A percentile compares a stretch with the other conserved stretches of the same genome.
Evolutionary conservation across 2,797 vertebrate species (phyloP).

Genomic region (Anabacerthia variegaticeps): DNA sequence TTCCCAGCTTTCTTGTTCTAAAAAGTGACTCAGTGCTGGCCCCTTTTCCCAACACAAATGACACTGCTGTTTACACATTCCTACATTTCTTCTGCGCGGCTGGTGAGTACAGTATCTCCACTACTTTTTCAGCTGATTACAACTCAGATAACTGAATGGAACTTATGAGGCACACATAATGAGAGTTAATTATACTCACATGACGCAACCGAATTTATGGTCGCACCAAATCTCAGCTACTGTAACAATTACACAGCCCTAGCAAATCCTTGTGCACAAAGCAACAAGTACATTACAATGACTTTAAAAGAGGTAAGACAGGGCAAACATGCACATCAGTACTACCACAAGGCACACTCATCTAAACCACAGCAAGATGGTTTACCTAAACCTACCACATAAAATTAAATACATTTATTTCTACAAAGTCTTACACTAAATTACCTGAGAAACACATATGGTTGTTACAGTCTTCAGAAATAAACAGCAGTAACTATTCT

Average conservation of each 20-base stretch:
- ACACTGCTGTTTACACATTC: conserved; percentile 21
- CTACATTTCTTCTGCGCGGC: conserved; percentile 17
- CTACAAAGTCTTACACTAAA: not conserved
- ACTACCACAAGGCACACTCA: not conserved
- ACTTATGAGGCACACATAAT: conserved; percentile 56
- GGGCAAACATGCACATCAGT: not conserved
- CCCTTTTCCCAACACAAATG: not conserved
- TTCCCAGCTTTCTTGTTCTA: not conserved
- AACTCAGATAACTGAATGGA: conserved; percentile 50
- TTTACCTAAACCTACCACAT: not conserved
- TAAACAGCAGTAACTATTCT: not conserved
- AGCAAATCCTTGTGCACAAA: not conserved
- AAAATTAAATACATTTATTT: not conserved
- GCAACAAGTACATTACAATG: not conserved
- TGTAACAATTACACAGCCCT: not conserved
- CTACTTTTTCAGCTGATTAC: not conserved
- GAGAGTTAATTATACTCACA: conserved; percentile 51
- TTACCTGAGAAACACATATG: not conserved
- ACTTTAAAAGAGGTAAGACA: not conserved
- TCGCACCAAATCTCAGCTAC: not conserved
- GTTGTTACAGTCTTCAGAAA: not conserved
- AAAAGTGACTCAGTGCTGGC: not conserved
- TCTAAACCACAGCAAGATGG: not conserved
- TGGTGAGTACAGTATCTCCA: not conserved
- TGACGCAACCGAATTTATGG: conserved; percentile 33